phyloP scores from a whole-genome alignment of 1,140 invertebrate species.

The Stegodyphus dumicola region DNA sequence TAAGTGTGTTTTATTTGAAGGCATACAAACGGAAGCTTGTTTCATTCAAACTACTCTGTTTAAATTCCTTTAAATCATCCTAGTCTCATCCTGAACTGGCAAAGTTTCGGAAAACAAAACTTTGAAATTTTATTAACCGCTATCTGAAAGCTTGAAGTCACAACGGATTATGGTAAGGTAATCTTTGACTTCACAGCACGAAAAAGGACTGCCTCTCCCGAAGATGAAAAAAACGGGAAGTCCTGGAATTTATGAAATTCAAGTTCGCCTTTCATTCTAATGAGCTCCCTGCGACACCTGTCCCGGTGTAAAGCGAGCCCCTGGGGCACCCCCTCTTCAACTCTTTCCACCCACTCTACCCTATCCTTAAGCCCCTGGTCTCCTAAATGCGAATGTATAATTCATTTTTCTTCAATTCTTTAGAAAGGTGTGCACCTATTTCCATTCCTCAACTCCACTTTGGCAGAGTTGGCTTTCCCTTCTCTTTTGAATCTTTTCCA shows the following conservation, averaged over 20 bases:
- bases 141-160: too few relatives aligned
- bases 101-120: too few relatives aligned
- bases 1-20: too few relatives aligned
- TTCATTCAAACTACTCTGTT: too few relatives aligned
- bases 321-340: not conserved
- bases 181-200: not conserved
- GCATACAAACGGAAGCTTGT: too few relatives aligned
- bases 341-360: not conserved
- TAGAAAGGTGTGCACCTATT: conserved; percentile 40
- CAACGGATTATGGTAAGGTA: too few relatives aligned
- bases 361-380: not conserved
- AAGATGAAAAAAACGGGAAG: not conserved
- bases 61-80: too few relatives aligned
- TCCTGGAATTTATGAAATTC: conserved; percentile 33
- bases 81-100: too few relatives aligned
- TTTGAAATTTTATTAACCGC: too few relatives aligned
- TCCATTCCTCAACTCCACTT: conserved; percentile 7
- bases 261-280: conserved; percentile 42
- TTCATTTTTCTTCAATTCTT: conserved; percentile 58
- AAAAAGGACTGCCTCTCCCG: not conserved
- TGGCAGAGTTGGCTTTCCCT: conserved; percentile 19
- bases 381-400: conserved; percentile 51
- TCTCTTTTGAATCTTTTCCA: conserved; percentile 9
- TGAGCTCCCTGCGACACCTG: conserved; percentile 39
- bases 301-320: conserved; percentile 5